These are phyloP conservation scores for Heliothis subflexa DNA, from an alignment of 1,140 invertebrate genomes.

Conservation along the genomic window DNA sequence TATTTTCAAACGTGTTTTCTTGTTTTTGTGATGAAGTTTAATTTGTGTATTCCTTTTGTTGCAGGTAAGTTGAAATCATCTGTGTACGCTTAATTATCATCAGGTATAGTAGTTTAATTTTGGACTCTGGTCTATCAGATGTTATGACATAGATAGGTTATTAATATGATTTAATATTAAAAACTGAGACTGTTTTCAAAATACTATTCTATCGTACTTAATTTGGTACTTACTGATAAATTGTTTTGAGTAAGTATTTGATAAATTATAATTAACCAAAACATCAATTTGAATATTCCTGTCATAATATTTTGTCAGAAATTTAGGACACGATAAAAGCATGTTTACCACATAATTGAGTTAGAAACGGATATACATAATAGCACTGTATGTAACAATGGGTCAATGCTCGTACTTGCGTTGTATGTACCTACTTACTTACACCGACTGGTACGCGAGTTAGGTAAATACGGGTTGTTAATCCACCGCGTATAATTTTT, in stretches of 20 bases:
- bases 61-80: conserved; percentile 58
- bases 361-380: conserved; percentile 4
- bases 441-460: neutral
- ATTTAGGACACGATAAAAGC: conserved; percentile 6
- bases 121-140: no score
- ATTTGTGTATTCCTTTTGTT: conserved; percentile 57
- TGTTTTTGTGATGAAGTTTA: conserved; percentile 49
- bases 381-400: neutral
- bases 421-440: no score
- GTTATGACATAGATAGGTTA: no score
- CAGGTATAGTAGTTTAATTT: neutral
- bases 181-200: neutral
- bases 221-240: neutral
- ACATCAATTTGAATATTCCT: neutral
- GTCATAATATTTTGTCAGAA: conserved; percentile 12
- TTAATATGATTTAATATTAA: no score
- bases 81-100: neutral
- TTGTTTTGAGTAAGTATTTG: neutral
- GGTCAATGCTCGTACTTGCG: conserved; percentile 23
- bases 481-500: conserved; percentile 3
- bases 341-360: neutral
- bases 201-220: neutral
- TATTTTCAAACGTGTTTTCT: neutral
- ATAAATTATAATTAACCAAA: neutral
- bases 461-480: conserved; percentile 12